Conservation (phyloP, 2,113 vertebrate species). For the Xiphophorus maculatus region DNA sequence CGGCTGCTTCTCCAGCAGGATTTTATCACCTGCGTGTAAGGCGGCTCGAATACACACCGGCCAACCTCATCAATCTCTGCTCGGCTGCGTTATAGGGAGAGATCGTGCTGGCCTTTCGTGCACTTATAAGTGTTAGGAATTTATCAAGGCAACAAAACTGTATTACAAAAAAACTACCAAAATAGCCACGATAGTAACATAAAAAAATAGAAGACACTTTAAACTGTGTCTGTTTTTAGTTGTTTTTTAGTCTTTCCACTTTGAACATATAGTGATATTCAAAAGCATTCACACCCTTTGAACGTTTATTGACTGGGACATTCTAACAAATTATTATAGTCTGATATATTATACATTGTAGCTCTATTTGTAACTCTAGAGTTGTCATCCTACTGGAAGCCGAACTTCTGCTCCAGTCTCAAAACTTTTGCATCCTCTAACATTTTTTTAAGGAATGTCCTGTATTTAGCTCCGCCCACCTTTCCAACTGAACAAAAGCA, state of each 20-base stretch:
- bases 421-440: too few species aligned
- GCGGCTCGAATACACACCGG: conserved; percentile 49
- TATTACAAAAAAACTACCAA: background rate
- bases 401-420: too few species aligned
- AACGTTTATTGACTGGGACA: background rate
- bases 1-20: conserved; percentile 39
- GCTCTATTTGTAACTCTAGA: background rate
- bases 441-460: too few species aligned
- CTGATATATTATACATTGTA: background rate
- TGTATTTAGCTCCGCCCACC: background rate
- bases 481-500: background rate
- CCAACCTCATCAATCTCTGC: conserved; percentile 48
- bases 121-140: conserved; percentile 9
- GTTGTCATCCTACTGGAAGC: too few species aligned
- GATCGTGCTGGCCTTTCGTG: conserved; percentile 21
- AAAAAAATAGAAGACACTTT: background rate
- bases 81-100: conserved; percentile 8
- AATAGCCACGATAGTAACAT: background rate
- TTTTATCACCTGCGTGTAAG: conserved; percentile 70
- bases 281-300: background rate
- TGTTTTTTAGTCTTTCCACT: too few species aligned
- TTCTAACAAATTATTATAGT: background rate
- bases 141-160: conserved; percentile 5
- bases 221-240: background rate
- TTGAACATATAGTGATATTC: background rate